These are phyloP conservation scores for Clarias laeviceps DNA, from an alignment of 2,797 vertebrate genomes.

Conservation along the genomic window DNA sequence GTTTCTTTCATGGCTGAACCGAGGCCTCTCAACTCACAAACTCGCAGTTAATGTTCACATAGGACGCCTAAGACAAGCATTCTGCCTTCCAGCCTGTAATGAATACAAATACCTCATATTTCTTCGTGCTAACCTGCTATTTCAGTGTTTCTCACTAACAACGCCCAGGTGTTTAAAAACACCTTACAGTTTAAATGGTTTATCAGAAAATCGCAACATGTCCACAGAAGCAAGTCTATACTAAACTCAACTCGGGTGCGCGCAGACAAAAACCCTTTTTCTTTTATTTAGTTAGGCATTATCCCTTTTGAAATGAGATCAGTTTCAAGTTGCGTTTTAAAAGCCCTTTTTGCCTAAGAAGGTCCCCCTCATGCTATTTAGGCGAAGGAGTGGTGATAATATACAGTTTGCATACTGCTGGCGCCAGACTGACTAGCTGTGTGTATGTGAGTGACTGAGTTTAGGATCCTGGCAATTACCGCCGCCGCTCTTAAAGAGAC, in stretches of 20 bases:
- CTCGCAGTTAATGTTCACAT: slow-evolving; percentile 45
- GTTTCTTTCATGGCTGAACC: slow-evolving; percentile 76
- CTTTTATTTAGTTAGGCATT: slow-evolving; percentile 80
- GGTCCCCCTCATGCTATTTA: slow-evolving; percentile 86
- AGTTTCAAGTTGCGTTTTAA: slow-evolving; percentile 84
- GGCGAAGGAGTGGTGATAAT: slow-evolving; percentile 97
- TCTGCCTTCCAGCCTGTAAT: neutral
- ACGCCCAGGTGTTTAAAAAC: neutral
- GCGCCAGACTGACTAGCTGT: slow-evolving; percentile 94
- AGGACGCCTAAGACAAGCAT: neutral
- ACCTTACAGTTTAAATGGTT: neutral
- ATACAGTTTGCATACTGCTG: slow-evolving; percentile 95
- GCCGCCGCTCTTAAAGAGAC: slow-evolving; percentile 92
- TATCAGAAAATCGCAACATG: slow-evolving; percentile 39
- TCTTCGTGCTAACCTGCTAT: neutral
- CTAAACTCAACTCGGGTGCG: slow-evolving; percentile 64
- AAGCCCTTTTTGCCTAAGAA: slow-evolving; percentile 78
- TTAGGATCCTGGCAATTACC: slow-evolving; percentile 93
- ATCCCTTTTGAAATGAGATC: slow-evolving; percentile 86
- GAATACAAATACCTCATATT: neutral
- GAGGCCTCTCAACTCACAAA: slow-evolving; percentile 54
- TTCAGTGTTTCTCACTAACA: neutral
- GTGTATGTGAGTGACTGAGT: slow-evolving; percentile 91
- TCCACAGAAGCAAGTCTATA: slow-evolving; percentile 57
- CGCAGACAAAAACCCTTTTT: slow-evolving; percentile 66